Conservation (phyloP, 2,797 vertebrate genomes). For the Aphelocoma californica region DNA sequence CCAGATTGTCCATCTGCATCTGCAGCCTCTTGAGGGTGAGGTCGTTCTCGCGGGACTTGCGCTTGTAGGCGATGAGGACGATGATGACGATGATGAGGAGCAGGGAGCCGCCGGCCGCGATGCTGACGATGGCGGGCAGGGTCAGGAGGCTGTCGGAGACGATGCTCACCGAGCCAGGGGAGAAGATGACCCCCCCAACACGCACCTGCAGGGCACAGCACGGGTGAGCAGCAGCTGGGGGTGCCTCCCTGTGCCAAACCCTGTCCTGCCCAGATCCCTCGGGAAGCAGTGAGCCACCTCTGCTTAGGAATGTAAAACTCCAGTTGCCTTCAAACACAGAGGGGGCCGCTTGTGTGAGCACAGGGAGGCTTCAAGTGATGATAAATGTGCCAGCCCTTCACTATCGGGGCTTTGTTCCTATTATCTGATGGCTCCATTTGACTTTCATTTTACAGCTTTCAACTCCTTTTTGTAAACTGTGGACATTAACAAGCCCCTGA, state of each 20-base stretch:
- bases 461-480: neutral
- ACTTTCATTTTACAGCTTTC: constrained; percentile 65
- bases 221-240: neutral
- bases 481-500: constrained; percentile 34
- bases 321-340: neutral
- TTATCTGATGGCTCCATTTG: constrained; percentile 71
- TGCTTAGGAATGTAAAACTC: neutral
- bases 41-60: constrained; percentile 96
- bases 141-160: constrained; percentile 95
- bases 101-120: constrained; percentile 93
- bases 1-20: constrained; percentile 99
- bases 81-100: constrained; percentile 98
- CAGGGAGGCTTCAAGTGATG: constrained; percentile 31
- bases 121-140: constrained; percentile 94
- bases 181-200: constrained; percentile 92
- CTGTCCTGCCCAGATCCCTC: fast-evolving
- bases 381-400: constrained; percentile 47
- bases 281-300: fast-evolving
- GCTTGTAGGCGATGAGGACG: constrained; percentile 97
- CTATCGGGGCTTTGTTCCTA: constrained; percentile 48
- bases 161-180: constrained; percentile 90
- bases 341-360: neutral
- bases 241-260: neutral
- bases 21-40: constrained; percentile 96
- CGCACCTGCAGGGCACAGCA: constrained; percentile 81